Base-by-base conservation (phyloP, 2,888 invertebrate genomes). In the Yponomeuta cagnagella region DNA sequence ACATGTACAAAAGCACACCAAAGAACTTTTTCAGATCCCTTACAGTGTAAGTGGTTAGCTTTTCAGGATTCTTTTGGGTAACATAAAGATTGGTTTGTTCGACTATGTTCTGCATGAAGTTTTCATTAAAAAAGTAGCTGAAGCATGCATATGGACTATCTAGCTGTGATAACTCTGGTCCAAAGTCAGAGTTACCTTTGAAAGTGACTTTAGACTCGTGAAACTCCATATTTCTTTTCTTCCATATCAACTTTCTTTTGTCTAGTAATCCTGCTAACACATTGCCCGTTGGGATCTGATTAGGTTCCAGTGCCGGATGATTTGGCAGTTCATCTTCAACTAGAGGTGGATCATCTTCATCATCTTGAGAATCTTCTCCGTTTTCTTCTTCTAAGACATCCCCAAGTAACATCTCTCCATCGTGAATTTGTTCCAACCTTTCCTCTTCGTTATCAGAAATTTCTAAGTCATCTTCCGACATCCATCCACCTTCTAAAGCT, bases 1-100 rank as follows among this genome's bases (percentile, higher is more conserved):
- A 76, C 75, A 76, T 77, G 73, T 71, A 77, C 71, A 76, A 74
- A 10, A 76, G 71, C 43, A 78, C 77, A 52, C 75, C 76, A 68
- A 78, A 74, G 71, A 75, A 75, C 72, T 72, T 75, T 63, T 72
- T 68, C 69, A 75, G 71, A 74, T 72, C 71, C 43, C 12, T 37
- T 43, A 43, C 68, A 68, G 37, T 65, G 31, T 65, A 65, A 65
- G 65, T 65, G 3, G 31, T 65, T 65, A 58, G n/a, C 58, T 58
- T 58, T 58, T 58, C 58, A 58, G 58, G 58, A 58, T 58, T 58
- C 58, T 58, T 58, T 58, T 58, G 58, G 58, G 58, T 58, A 58
- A 58, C 58, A 58, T 58, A 58, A 58, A 58, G 58, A 58, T 58
- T 58, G 58, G 58, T 58, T 58, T 58, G 58, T 58, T 58, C 58